A percentile compares a stretch with the other conserved stretches of the same genome.
Conservation (phyloP, 2,113 vertebrate genomes). For the Dermatemys mawii region DNA sequence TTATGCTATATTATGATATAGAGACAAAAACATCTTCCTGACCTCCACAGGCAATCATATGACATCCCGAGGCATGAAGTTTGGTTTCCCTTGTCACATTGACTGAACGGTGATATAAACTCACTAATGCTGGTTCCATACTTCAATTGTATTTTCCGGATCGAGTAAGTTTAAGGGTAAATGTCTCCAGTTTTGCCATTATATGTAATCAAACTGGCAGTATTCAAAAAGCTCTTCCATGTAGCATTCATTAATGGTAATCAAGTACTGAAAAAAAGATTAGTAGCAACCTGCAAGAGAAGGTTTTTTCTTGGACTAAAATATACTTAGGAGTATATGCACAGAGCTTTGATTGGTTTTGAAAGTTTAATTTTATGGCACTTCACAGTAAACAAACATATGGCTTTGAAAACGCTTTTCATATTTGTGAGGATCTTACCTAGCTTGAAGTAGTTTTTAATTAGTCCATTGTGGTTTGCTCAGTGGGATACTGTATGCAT, state of each 20-base stretch:
- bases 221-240: background rate
- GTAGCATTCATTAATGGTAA: background rate
- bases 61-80: background rate
- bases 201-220: background rate
- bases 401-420: constrained; percentile 45
- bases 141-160: background rate
- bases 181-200: background rate
- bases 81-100: background rate
- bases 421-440: constrained; percentile 49
- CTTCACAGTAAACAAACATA: constrained; percentile 13
- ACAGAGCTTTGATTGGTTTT: background rate
- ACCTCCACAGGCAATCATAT: background rate
- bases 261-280: background rate
- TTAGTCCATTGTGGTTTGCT: constrained; percentile 11
- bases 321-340: background rate
- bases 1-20: background rate
- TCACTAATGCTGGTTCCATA: background rate
- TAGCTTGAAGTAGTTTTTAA: constrained; percentile 57
- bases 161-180: background rate
- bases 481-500: constrained; percentile 24
- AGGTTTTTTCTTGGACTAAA: background rate
- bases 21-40: constrained; percentile 55
- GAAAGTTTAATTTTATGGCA: constrained; percentile 18
- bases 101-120: background rate
- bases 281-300: background rate